A percentile compares a stretch with the other conserved stretches of the same genome.
Conservation (phyloP, 2,888 invertebrate genomes). For the Drosophila borealis region DNA sequence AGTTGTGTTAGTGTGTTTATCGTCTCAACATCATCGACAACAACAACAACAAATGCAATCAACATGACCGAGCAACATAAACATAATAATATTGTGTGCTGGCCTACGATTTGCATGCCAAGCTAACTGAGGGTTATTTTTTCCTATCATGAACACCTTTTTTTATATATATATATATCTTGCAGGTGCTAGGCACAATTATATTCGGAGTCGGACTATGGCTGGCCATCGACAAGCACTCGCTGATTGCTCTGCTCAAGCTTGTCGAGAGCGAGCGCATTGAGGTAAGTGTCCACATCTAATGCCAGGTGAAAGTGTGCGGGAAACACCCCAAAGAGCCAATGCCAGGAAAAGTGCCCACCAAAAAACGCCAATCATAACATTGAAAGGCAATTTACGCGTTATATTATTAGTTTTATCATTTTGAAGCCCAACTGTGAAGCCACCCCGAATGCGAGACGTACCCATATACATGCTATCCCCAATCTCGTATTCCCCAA, state of each 20-base stretch:
- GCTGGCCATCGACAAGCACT: slow-evolving; percentile 89
- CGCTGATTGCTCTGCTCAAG: slow-evolving; percentile 87
- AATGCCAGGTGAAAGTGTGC: slow-evolving; percentile 46
- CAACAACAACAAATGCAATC: slow-evolving; percentile 68
- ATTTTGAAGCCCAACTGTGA: slow-evolving; percentile 2
- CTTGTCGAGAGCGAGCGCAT: slow-evolving; percentile 87
- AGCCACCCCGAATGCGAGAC: slow-evolving; percentile 30
- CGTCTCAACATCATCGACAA: slow-evolving; percentile 37
- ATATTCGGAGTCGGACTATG: slow-evolving; percentile 89
- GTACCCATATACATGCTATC: neutral
- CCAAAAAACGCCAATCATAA: slow-evolving; percentile 20
- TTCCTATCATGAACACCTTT: slow-evolving; percentile 11
- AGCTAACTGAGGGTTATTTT: slow-evolving; percentile 31
- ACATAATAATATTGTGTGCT: slow-evolving; percentile 52
- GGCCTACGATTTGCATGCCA: slow-evolving; percentile 46
- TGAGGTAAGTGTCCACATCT: slow-evolving; percentile 85
- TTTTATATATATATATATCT: slow-evolving; percentile 17
- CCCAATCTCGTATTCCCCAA: slow-evolving; percentile 11
- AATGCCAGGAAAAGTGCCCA: neutral
- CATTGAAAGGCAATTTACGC: slow-evolving; percentile 18
- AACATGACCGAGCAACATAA: slow-evolving; percentile 65
- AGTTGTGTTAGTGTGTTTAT: slow-evolving; percentile 31
- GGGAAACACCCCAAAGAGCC: slow-evolving; percentile 28
- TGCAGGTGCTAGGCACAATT: slow-evolving; percentile 86
- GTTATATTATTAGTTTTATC: neutral